These are phyloP conservation scores for Thalassophryne amazonica DNA, from an alignment of 2,797 vertebrate species.

Conservation along the genomic window DNA sequence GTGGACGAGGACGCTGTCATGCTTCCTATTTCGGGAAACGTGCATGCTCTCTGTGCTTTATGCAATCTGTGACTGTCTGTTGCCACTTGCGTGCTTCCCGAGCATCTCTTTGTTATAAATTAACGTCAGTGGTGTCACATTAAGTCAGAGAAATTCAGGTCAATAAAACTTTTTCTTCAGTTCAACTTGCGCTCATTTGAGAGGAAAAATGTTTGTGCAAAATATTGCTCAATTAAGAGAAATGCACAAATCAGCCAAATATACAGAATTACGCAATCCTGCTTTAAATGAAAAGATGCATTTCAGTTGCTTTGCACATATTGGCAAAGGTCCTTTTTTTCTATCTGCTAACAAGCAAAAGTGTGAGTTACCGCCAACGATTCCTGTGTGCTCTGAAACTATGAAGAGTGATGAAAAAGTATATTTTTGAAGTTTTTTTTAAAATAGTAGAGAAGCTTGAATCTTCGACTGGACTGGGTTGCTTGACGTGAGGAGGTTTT, in stretches of 20 bases:
- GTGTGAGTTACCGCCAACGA: not conserved
- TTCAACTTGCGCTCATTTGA: not conserved
- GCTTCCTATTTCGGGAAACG: not conserved
- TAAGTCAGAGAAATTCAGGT: not conserved
- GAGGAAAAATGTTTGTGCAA: not conserved
- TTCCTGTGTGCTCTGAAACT: not conserved
- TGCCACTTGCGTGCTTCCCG: not conserved
- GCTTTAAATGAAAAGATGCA: not conserved
- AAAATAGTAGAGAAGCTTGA: too few species aligned
- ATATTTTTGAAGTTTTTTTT: too few species aligned
- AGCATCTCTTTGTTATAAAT: not conserved
- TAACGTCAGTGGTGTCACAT: not conserved
- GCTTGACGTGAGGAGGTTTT: too few species aligned
- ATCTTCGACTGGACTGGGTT: too few species aligned
- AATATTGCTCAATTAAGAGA: not conserved
- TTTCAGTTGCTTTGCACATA: not conserved
- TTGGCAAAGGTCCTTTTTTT: not conserved
- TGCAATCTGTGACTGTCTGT: not conserved
- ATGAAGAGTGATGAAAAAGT: too few species aligned
- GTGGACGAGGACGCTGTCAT: not conserved
- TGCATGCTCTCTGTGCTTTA: not conserved
- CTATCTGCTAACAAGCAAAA: not conserved
- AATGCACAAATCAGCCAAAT: not conserved
- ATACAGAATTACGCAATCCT: too few species aligned
- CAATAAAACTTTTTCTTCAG: not conserved